Evolutionary conservation across 53 echinoderm and acorn worm species (phyloP), one percentile per base, ranked within the genome.

Genomic region (Hippasteria phrygiana): DNA sequence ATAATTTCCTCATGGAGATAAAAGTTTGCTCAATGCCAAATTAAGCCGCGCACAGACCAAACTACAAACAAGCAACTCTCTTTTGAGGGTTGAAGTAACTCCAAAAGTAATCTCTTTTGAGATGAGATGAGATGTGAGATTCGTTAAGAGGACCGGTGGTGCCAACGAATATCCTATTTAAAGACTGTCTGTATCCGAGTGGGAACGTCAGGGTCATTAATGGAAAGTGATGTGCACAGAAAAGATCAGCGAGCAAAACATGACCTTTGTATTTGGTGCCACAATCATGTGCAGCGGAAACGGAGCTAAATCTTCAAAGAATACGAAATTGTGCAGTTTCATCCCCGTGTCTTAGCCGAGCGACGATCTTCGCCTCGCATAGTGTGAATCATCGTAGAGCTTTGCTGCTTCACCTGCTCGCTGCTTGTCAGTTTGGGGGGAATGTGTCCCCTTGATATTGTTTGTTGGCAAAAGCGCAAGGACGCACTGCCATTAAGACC

Each of bases 241-340:
- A 77, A 20, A 35, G 55, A 31, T 54, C 22, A n/a, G 28, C 22
- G 18, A 20, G 7, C 35, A 2, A 48, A 76, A 77, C 8, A 6
- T 55, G 35, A 10, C 54, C 38, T 77, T 74, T 0, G n/a, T 67
- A 42, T 41, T 22, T 73, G 43, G 43, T 42, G 26, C 28, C 26
- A 34, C 43, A 18, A 36, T 36, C 26, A 24, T 79, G 38, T 29
- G 39, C 54, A 4, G 40, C 37, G 79, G 79, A 79, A 62, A 38
- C 56, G 24, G 34, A 54, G 37, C 45, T 46, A 83, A 48, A 83
- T 67, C 66, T 83, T 2, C 0, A 47, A 28, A 66, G 83, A 67
- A 83, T 66, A 83, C 28, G 17, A 28, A 85, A 70, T 69, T 43
- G 85, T 85, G 85, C 85, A 29, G 12, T 34, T 85, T 69, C 85